Conservation (phyloP, 30 jellyfish, hydroid and myxozoan species). For the Turritopsis dohrnii region DNA sequence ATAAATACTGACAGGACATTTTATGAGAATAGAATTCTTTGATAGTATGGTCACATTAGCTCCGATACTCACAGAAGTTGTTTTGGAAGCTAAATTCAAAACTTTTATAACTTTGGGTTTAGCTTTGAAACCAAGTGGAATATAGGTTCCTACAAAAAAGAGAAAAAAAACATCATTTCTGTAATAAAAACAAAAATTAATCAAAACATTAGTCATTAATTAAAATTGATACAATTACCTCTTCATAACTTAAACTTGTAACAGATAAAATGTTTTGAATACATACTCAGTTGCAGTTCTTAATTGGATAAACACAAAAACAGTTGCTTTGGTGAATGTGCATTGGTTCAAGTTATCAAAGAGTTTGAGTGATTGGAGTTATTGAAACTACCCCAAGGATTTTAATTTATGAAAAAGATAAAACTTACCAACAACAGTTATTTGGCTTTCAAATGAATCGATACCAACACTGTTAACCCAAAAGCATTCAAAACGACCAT, state of each 20-base stretch:
- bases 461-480: slow-evolving; percentile 60
- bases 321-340: too few relatives aligned
- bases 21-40: neutral
- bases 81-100: slow-evolving; percentile 4
- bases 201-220: too few relatives aligned
- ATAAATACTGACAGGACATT: slow-evolving; percentile 31
- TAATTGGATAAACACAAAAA: too few relatives aligned
- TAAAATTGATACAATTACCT: too few relatives aligned
- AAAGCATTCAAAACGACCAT: slow-evolving; percentile 52
- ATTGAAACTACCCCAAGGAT: too few relatives aligned
- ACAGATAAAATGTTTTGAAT: too few relatives aligned
- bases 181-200: too few relatives aligned
- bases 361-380: too few relatives aligned
- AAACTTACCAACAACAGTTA: slow-evolving; percentile 46
- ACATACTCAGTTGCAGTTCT: too few relatives aligned
- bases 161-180: neutral
- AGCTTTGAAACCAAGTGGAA: slow-evolving; percentile 21
- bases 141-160: slow-evolving; percentile 9
- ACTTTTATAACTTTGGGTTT: neutral
- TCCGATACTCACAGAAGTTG: slow-evolving; percentile 22
- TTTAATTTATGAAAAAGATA: too few relatives aligned
- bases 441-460: slow-evolving; percentile 28
- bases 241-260: too few relatives aligned
- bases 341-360: too few relatives aligned
- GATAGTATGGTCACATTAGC: slow-evolving; percentile 16